These are phyloP conservation scores for Porites lutea DNA, from an alignment of 64 coral and sea anemone genomes.

Conservation along the genomic window DNA sequence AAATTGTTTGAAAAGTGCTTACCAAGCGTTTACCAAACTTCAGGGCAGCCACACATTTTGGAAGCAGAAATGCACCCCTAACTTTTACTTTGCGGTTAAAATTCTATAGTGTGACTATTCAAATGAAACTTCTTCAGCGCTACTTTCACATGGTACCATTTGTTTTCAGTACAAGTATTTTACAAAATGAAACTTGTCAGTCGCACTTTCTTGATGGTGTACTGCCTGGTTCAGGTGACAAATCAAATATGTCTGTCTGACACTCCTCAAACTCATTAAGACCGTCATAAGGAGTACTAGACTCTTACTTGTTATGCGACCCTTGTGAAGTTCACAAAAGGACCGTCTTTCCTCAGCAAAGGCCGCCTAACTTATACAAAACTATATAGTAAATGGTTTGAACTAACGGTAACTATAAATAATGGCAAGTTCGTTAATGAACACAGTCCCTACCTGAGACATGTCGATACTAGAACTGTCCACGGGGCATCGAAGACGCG, in stretches of 20 bases:
- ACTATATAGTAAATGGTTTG: not conserved
- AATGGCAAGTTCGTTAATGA: not conserved
- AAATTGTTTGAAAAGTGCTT: not conserved
- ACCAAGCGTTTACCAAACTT: no score
- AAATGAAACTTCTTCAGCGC: no score
- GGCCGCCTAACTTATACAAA: not conserved
- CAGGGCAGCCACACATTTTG: no score
- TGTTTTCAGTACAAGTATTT: no score
- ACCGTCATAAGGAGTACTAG: no score
- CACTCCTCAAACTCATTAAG: no score
- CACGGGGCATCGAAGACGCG: constrained; percentile 78
- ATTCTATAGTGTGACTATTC: no score
- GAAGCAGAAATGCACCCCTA: no score
- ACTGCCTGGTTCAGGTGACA: not conserved
- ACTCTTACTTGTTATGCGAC: not conserved
- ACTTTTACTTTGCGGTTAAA: no score
- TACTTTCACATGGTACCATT: no score
- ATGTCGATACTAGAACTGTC: constrained; percentile 89
- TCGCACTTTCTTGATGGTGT: not conserved
- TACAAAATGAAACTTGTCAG: not conserved
- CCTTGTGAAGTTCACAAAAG: not conserved
- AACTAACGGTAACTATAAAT: not conserved
- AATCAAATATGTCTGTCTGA: no score
- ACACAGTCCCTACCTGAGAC: constrained; percentile 74
- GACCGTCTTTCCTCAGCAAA: not conserved